Evolutionary conservation across 2,888 invertebrate genomes (phyloP).

Genomic region (Cryptocephalus moraei): DNA sequence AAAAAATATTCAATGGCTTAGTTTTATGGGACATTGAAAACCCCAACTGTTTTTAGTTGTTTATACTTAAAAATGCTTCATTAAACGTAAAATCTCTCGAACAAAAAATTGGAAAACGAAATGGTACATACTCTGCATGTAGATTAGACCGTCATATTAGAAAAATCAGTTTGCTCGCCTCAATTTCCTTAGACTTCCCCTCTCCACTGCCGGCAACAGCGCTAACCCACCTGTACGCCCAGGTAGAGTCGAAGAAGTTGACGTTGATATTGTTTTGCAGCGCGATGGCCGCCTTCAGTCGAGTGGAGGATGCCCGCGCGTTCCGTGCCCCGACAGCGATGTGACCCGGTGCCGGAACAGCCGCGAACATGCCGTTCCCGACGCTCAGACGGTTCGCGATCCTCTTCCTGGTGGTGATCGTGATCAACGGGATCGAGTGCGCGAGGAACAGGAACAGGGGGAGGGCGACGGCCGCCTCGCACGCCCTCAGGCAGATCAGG

Average conservation of each 20-base stretch:
- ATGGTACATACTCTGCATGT: too few relatives aligned
- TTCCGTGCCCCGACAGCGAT: constrained; percentile 20
- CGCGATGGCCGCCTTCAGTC: constrained; percentile 18
- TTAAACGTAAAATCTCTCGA: too few relatives aligned
- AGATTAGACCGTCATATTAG: too few relatives aligned
- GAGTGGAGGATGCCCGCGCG: constrained; percentile 19
- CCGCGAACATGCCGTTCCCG: constrained; percentile 1
- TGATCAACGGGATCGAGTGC: constrained; percentile 14
- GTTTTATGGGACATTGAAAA: too few relatives aligned
- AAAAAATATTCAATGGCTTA: too few relatives aligned
- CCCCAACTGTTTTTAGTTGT: too few relatives aligned
- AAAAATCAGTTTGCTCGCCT: too few relatives aligned
- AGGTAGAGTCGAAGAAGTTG: constrained; percentile 16
- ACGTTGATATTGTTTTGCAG: constrained; percentile 22
- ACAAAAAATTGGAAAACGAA: too few relatives aligned
- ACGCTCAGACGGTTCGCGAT: constrained; percentile 10
- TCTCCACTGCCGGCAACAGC: too few relatives aligned
- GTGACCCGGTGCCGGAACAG: constrained; percentile 14
- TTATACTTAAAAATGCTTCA: too few relatives aligned
- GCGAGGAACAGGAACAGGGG: constrained; percentile 14
- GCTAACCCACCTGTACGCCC: constrained; percentile 18
- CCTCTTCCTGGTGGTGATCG: constrained; percentile 13
- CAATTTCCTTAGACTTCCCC: too few relatives aligned
- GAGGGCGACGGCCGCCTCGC: constrained; percentile 7
- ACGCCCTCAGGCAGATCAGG: constrained; percentile 12